These are phyloP conservation scores for Pegoplata infirma DNA, from an alignment of 2,888 invertebrate species.

Conservation along the genomic window DNA sequence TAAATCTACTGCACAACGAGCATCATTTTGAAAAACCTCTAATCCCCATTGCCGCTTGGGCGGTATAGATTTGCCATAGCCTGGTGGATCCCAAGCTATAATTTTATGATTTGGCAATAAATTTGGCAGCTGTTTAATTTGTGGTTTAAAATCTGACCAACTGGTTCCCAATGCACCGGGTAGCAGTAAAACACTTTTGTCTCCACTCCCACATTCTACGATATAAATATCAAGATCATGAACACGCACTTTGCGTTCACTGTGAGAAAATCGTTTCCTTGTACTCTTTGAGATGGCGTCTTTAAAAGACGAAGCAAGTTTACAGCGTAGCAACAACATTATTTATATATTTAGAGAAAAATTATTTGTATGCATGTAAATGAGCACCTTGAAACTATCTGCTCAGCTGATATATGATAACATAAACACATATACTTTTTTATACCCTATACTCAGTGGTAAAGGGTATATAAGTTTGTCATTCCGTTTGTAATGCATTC, in stretches of 20 bases:
- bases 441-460: too few relatives aligned
- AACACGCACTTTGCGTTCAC: constrained; percentile 82
- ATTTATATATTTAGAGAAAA: too few relatives aligned
- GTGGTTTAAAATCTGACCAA: constrained; percentile 90
- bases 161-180: constrained; percentile 90
- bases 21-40: constrained; percentile 88
- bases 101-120: constrained; percentile 73
- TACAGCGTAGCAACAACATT: constrained; percentile 59
- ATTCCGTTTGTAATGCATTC: too few relatives aligned
- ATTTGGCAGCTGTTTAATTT: constrained; percentile 81
- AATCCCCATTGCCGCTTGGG: constrained; percentile 85
- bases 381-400: too few relatives aligned
- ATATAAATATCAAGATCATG: constrained; percentile 82
- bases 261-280: constrained; percentile 62
- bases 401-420: too few relatives aligned
- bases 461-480: too few relatives aligned
- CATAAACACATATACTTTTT: too few relatives aligned
- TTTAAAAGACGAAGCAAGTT: neutral
- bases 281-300: neutral
- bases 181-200: constrained; percentile 82
- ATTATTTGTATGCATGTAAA: constrained; percentile 47
- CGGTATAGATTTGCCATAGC: constrained; percentile 91
- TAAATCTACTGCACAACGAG: constrained; percentile 83
- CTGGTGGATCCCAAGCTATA: constrained; percentile 90
- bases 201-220: constrained; percentile 79